These are phyloP conservation scores for Diarsia mendica DNA, from an alignment of 2,888 invertebrate species.

Conservation along the genomic window DNA sequence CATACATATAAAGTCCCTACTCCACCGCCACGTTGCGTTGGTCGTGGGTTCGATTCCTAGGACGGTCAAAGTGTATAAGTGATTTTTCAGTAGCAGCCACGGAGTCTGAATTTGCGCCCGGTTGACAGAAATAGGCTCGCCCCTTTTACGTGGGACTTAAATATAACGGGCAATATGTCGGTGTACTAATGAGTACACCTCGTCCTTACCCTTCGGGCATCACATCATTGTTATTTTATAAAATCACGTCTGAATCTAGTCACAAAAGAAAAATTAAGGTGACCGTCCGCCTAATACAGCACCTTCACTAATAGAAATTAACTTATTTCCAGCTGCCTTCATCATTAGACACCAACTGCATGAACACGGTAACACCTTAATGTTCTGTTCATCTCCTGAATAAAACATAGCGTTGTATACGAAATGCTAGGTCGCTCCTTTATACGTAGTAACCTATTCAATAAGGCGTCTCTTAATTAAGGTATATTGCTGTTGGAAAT, in stretches of 20 bases:
- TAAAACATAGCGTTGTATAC: slow-evolving; percentile 20
- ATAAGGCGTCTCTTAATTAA: slow-evolving; percentile 37
- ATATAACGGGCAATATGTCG: too few relatives aligned
- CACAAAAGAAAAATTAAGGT: slow-evolving; percentile 16
- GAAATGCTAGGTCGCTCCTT: not conserved
- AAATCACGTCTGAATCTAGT: slow-evolving; percentile 8
- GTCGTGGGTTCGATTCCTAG: too few relatives aligned
- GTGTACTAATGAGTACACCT: too few relatives aligned
- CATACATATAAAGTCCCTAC: too few relatives aligned
- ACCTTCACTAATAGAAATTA: slow-evolving; percentile 21
- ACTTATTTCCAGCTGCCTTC: not conserved
- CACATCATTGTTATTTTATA: too few relatives aligned
- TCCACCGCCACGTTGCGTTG: too few relatives aligned
- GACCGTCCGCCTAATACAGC: not conserved
- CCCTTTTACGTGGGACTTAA: too few relatives aligned
- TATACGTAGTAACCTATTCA: slow-evolving; percentile 15
- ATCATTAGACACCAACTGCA: not conserved
- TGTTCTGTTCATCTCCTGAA: slow-evolving; percentile 23
- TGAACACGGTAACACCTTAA: slow-evolving; percentile 8
- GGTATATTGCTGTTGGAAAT: slow-evolving; percentile 31
- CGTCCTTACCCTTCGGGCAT: too few relatives aligned
- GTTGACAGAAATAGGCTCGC: too few relatives aligned
- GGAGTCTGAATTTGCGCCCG: too few relatives aligned
- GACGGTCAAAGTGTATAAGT: too few relatives aligned
- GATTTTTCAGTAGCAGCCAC: too few relatives aligned